Evolutionary conservation across 2,888 invertebrate species (phyloP).

Genomic region (Eutolmus rufibarbis): DNA sequence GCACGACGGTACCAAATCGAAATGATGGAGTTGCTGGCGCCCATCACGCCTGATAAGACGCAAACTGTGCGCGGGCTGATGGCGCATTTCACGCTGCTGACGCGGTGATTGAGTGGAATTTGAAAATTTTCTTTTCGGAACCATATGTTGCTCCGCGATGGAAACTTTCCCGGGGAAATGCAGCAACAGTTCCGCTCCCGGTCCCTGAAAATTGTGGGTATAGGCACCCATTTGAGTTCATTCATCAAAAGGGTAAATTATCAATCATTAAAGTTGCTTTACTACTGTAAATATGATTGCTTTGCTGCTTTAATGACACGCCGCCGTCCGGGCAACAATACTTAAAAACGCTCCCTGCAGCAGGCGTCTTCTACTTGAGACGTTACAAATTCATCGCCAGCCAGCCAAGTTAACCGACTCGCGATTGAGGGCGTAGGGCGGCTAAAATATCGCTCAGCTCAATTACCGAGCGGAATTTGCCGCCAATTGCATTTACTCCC

Average conservation of each 20-base stretch:
- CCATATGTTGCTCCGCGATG: neutral
- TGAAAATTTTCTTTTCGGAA: neutral
- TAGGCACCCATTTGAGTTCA: neutral
- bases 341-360: neutral
- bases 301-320: neutral
- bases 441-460: neutral
- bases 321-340: neutral
- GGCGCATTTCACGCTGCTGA: neutral
- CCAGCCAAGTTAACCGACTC: neutral
- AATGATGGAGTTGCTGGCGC: neutral
- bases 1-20: neutral
- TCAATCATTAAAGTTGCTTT: neutral
- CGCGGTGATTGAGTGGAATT: constrained; percentile 3
- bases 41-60: neutral
- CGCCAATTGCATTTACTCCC: neutral
- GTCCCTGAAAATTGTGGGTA: neutral
- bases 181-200: neutral
- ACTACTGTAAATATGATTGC: neutral
- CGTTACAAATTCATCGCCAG: neutral
- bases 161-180: neutral
- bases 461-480: neutral
- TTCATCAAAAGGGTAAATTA: neutral
- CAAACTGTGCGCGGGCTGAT: neutral
- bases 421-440: neutral
- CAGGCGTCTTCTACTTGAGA: neutral